These are phyloP conservation scores for Pristiophorus japonicus DNA, from an alignment of 2,113 vertebrate genomes.

Conservation along the genomic window DNA sequence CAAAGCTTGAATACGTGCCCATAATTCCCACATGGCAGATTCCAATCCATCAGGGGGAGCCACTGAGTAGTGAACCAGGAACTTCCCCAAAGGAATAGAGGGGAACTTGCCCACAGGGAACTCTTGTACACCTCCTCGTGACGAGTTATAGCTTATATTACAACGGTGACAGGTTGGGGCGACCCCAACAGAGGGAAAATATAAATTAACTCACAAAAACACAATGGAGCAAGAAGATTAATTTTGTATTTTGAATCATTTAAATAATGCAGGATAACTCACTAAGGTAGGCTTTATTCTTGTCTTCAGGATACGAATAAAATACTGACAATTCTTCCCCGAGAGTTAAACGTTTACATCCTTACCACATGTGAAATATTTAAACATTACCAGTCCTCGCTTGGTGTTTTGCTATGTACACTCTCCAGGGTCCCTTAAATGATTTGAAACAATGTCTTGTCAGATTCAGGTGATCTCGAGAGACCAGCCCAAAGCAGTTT, in stretches of 20 bases:
- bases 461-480: neutral
- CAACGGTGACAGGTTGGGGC: neutral
- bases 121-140: neutral
- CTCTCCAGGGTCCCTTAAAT: neutral
- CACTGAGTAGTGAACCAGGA: too few relatives aligned
- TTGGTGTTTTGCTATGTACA: neutral
- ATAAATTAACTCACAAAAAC: neutral
- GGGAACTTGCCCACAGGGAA: neutral
- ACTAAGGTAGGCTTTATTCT: neutral
- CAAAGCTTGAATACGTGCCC: too few relatives aligned
- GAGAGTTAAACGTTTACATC: neutral
- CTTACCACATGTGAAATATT: neutral
- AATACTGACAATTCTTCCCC: slow-evolving; percentile 4
- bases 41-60: neutral
- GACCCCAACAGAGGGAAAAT: neutral
- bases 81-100: neutral
- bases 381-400: neutral
- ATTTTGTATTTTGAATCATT: neutral
- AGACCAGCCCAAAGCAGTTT: neutral
- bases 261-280: neutral
- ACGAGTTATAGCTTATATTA: neutral
- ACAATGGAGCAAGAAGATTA: neutral
- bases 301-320: neutral
- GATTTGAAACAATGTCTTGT: neutral
- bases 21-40: too few relatives aligned